Base-by-base conservation (phyloP, 1,140 invertebrate species). In the Rhopalosiphum padi region DNA sequence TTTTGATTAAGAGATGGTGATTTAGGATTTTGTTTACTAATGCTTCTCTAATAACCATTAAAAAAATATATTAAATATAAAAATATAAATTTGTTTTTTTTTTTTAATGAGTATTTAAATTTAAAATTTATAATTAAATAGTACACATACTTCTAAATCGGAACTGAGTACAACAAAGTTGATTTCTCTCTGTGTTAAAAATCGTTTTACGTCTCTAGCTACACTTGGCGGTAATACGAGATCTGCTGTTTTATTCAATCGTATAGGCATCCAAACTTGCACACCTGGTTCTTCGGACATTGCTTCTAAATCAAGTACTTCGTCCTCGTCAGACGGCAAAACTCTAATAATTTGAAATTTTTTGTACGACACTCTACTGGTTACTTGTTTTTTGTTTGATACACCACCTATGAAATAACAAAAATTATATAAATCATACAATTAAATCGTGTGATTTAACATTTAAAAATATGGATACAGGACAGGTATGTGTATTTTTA, bases 191-290 rank as follows among this genome's bases (percentile, higher is more conserved):
- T 96, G 96, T 83, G 96, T 96, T 1, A 98, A 95, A 92, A 96
- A 96, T 51, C 96, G 96, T 94, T 97, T 96, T 0, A 97, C 95
- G 85, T 97, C 96, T 0, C 95, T 94, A 6, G 97, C 94, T 77
- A 97, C 95, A 68, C 96, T 96, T 21, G 97, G 97, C 5, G 97
- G 96, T 37, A 97, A 96, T 43, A 98, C 95, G 2, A 98, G 95
- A 94, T 98, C 97, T 0, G 97, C 96, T 37, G 97, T 96, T 60
- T 96, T 96, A 94, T 97, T 97, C 8, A 94, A 94, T 21, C 94
- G 94, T 0, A 96, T 96, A 25, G 94, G 94, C 25, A 95, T 96
- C 96, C 96, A 96, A 94, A 97, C 96, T 94, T 96, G 95, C 11
- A 96, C 94, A 9, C 96, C 95, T 21, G 95, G 95, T 2, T 95